Evolutionary conservation across 2,888 invertebrate species (phyloP).

Genomic region (Chaetoderma sp.): DNA sequence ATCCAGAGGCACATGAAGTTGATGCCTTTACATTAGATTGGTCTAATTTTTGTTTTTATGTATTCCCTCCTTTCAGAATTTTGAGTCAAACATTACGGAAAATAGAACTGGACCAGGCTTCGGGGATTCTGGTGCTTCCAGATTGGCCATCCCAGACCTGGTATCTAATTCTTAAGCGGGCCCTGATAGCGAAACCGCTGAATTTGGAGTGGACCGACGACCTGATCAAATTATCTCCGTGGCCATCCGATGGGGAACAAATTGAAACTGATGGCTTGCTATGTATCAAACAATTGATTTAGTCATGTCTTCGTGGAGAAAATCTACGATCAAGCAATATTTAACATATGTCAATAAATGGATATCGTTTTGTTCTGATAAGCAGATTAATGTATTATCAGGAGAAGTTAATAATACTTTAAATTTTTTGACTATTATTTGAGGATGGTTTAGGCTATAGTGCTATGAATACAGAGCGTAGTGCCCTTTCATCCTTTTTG

Average conservation of each 20-base stretch:
- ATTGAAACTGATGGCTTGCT: constrained; percentile 27
- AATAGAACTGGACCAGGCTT: constrained; percentile 15
- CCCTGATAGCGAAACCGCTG: constrained; percentile 13
- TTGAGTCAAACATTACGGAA: constrained; percentile 28
- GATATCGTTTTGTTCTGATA: constrained; percentile 24
- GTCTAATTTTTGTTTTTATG: constrained; percentile 1
- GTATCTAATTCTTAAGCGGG: constrained; percentile 22
- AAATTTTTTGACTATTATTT: constrained; percentile 20
- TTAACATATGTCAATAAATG: constrained; percentile 20
- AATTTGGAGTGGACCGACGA: no score
- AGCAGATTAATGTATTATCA: constrained; percentile 27
- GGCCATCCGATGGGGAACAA: no score
- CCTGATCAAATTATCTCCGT: no score
- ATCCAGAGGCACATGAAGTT: constrained; percentile 23
- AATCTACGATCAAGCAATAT: constrained; percentile 29
- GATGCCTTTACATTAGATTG: constrained; percentile 34
- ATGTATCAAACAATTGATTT: constrained; percentile 29
- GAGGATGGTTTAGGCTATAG: constrained; percentile 22
- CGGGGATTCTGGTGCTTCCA: constrained; percentile 25
- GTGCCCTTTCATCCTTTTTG: constrained; percentile 10
- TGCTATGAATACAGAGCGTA: constrained; percentile 29
- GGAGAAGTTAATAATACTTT: constrained; percentile 22
- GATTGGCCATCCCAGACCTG: constrained; percentile 34
- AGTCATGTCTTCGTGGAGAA: constrained; percentile 32
- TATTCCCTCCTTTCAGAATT: constrained; percentile 37